Percentiles rank a stretch among this genome's conserved stretches.
phyloP scores from a whole-genome alignment of 2,888 invertebrate species.

The Cantharis lateralis region DNA sequence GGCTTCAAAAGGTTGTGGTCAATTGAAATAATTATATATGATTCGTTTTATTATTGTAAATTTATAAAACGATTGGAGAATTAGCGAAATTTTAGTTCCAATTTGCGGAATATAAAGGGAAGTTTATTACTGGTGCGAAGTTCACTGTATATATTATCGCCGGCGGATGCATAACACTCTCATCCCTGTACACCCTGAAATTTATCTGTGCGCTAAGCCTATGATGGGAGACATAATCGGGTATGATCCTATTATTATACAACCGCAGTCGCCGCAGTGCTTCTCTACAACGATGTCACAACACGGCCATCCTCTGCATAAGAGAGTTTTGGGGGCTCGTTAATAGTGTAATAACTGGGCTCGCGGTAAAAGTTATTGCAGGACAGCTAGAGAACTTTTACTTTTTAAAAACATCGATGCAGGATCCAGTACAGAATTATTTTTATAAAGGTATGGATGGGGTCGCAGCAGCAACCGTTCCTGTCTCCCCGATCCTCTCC shows the following conservation, averaged over 20 bases:
- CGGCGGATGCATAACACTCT: conserved; percentile 20
- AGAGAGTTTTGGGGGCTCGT: conserved; percentile 5
- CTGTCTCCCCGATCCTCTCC: conserved; percentile 39
- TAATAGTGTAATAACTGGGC: neutral
- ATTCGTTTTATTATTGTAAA: neutral
- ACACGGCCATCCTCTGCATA: conserved; percentile 9
- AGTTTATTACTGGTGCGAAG: conserved; percentile 14
- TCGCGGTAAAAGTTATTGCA: neutral
- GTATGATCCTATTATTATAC: conserved; percentile 55
- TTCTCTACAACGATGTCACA: conserved; percentile 20
- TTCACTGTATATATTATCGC: conserved; percentile 23
- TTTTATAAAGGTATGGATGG: conserved; percentile 25
- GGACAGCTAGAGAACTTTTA: neutral
- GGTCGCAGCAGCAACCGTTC: conserved; percentile 24
- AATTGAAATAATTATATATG: neutral
- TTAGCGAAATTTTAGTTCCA: conserved; percentile 3
- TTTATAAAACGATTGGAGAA: neutral
- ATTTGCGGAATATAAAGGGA: conserved; percentile 10
- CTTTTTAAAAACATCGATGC: conserved; percentile 20
- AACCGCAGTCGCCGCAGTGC: conserved; percentile 43
- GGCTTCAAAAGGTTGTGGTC: neutral
- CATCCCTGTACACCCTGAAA: conserved; percentile 42
- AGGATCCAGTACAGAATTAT: conserved; percentile 23
- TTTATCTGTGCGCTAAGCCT: conserved; percentile 53
- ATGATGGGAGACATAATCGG: conserved; percentile 54